Evolutionary conservation across 2,888 invertebrate species (phyloP), one percentile per base, ranked within the genome.

Genomic region (Cosmia trapezina): DNA sequence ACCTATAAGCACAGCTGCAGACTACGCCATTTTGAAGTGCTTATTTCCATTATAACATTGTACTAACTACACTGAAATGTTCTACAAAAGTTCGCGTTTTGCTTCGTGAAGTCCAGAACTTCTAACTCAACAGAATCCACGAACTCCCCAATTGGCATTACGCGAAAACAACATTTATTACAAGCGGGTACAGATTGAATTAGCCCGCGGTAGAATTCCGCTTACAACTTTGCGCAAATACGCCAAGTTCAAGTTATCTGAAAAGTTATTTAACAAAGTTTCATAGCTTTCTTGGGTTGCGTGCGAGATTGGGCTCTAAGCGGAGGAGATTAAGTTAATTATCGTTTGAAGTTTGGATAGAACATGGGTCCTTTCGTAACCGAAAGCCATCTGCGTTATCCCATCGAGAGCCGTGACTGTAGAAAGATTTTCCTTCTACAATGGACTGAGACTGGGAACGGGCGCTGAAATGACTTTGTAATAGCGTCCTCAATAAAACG

Each of bases 251-350:
- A 96, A 96, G 95, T 96, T 96, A 96, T 96, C 96, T 96, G 96
- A 96, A 96, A 96, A 96, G 96, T 96, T 96, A 96, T 96, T 96
- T 96, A 96, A 96, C 96, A 96, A 96, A 96, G 96, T 96, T 96
- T 96, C 96, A 96, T 96, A 95, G 96, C 96, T 95, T 95, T 96
- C 94, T 94, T 91, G 91, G 90, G 83, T 85, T 94, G 89, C 88
- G 89, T 85, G 86, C 89, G 93, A 95, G 91, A 94, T 93, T 94
- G 92, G 84, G 91, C 94, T 93, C 88, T 95, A 90, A 89, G 89
- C 85, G 87, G 87, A 78, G 86, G 86, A 73, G 88, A 93, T 95
- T 95, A 89, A 91, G 94, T 94, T 90, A 93, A 91, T 94, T 93
- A 91, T 95, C 87, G 91, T 90, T 90, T 91, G 91, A 79, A 87